Evolutionary conservation across 2,888 invertebrate species (phyloP).

Genomic region (Spilosoma lubricipeda): DNA sequence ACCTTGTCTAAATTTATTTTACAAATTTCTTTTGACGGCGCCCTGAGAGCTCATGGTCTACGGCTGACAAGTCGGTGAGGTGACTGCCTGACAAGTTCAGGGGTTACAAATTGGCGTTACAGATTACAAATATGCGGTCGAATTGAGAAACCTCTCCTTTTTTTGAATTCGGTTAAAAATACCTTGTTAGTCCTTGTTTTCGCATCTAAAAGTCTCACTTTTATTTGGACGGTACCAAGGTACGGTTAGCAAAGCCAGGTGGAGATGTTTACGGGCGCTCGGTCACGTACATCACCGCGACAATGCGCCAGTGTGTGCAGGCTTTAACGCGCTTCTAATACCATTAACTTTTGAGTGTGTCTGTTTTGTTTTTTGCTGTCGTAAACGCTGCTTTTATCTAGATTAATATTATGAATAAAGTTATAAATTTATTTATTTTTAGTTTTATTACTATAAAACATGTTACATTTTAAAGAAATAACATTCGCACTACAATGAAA

Average conservation of each 20-base stretch:
- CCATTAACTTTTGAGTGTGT: constrained; percentile 42
- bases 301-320: constrained; percentile 49
- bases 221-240: constrained; percentile 41
- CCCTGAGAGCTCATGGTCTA: too few species aligned
- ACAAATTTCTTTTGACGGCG: too few species aligned
- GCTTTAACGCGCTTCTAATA: constrained; percentile 49
- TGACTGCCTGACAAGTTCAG: too few species aligned
- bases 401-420: background rate
- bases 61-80: too few species aligned
- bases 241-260: constrained; percentile 59
- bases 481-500: too few species aligned
- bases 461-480: background rate
- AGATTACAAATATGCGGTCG: too few species aligned
- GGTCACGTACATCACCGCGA: constrained; percentile 65
- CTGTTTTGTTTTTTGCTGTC: constrained; percentile 15
- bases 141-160: too few species aligned
- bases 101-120: too few species aligned
- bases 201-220: constrained; percentile 8
- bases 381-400: background rate
- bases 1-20: too few species aligned
- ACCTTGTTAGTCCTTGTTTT: too few species aligned
- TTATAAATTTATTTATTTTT: background rate
- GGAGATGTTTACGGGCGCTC: constrained; percentile 60
- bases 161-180: too few species aligned
- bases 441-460: background rate